A percentile compares a stretch with the other conserved stretches of the same genome.
These are phyloP conservation scores for Phylloscopus whistleri DNA, from an alignment of 2,113 vertebrate genomes.

Conservation along the genomic window DNA sequence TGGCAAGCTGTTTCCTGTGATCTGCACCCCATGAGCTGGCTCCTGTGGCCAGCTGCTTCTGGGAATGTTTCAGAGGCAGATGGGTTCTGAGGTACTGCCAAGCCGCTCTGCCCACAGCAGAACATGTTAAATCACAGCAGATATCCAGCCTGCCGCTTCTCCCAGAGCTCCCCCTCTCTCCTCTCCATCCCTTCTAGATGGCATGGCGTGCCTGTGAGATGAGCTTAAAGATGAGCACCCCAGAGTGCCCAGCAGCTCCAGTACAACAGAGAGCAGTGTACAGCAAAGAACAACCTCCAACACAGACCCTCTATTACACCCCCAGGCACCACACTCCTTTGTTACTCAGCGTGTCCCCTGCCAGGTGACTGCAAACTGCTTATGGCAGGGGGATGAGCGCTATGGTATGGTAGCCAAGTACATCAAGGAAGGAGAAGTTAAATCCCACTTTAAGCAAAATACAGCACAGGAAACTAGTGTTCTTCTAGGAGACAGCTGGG, in stretches of 20 bases:
- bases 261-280: accelerated
- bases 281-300: neutral
- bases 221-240: neutral
- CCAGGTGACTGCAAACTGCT: neutral
- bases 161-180: neutral
- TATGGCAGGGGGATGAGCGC: neutral
- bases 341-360: accelerated
- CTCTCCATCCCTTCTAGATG: neutral
- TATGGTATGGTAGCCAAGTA: neutral
- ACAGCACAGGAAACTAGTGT: neutral
- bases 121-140: neutral
- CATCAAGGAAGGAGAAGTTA: neutral
- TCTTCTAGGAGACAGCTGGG: neutral
- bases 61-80: slow-evolving; percentile 5
- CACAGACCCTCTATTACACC: neutral
- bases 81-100: slow-evolving; percentile 29
- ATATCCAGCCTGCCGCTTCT: neutral
- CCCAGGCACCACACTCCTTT: neutral
- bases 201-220: neutral
- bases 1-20: slow-evolving; percentile 29
- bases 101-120: neutral
- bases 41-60: slow-evolving; percentile 28
- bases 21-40: neutral
- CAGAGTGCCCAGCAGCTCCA: neutral
- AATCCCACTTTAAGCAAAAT: neutral